Evolutionary conservation across 2,797 vertebrate genomes (phyloP), one percentile per base, ranked within the genome.

Genomic region (Falco novaeseelandiae): DNA sequence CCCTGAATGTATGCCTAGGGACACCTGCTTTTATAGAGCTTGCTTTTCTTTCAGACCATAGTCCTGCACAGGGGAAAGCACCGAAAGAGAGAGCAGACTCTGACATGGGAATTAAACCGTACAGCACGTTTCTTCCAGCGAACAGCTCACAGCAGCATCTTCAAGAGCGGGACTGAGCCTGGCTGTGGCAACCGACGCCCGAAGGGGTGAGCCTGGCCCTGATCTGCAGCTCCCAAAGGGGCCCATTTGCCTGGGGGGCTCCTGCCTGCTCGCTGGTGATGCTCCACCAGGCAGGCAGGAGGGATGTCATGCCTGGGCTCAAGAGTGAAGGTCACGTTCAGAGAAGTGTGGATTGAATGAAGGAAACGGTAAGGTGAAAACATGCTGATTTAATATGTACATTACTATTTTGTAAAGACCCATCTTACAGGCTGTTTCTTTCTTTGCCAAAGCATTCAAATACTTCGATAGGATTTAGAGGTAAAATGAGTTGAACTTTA

Each of bases 401-500:
- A 1, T 58, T 54, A 2, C 57, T 92, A 0, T 51, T 88, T 81
- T 61, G 12, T 52, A 79, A 89, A 74, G 77, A 78, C 57, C 52
- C 2, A 1, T 55, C 44, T 81, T 59, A 65, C 9, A 40, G 38
- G 40, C 34, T 54, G 23, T 18, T 76, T 80, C 61, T 81, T 89
- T 87, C 72, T 93, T 91, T 87, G 46, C 44, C 65, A 51, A 87
- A 85, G 61, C 61, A 30, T 89, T 77, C 77, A 59, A 71, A 52
- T 81, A 26, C 70, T 55, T 42, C 66, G 66, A 15, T 29, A 46
- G 51, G 73, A 88, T 91, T 92, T 71, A 44, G 83, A 96, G 92
- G 81, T 55, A 81, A 88, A 94, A 93, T 58, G 65, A 72, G 76
- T 61, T 83, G 78, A 94, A 92, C 78, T 95, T 95, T 77, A 93